Evolutionary conservation across 2,113 vertebrate species (phyloP).

Genomic region (Mastomys coucha): DNA sequence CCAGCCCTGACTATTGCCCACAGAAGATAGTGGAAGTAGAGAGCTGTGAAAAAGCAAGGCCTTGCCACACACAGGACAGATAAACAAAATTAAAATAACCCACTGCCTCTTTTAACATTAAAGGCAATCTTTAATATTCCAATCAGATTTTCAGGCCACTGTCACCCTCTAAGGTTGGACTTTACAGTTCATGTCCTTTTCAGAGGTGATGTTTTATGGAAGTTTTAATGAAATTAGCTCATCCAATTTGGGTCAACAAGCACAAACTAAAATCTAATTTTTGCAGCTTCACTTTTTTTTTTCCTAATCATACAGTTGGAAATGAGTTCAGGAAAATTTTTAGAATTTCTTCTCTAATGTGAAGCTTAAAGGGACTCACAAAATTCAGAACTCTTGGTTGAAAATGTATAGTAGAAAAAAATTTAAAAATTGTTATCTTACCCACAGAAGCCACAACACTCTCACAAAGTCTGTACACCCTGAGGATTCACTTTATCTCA

Average conservation of each 20-base stretch:
- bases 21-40: not conserved
- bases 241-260: conserved; percentile 16
- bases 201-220: conserved; percentile 47
- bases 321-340: not conserved
- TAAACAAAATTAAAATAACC: not conserved
- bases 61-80: not conserved
- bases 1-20: not conserved
- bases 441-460: not conserved
- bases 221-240: conserved; percentile 38
- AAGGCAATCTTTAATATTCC: not conserved
- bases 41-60: not conserved
- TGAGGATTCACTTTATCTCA: not conserved
- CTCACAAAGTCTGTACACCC: not conserved
- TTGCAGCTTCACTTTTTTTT: not conserved
- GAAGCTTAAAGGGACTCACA: not conserved
- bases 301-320: not conserved
- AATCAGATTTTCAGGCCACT: not conserved
- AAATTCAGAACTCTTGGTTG: not conserved
- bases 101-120: not conserved
- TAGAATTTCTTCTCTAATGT: not conserved
- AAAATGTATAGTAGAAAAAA: not conserved
- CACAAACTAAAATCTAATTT: conserved; percentile 19
- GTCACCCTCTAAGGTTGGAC: not conserved
- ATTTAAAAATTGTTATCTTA: not conserved
- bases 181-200: conserved; percentile 18